Base-by-base conservation (phyloP, 2,888 invertebrate genomes). In the Campaea margaritaria region DNA sequence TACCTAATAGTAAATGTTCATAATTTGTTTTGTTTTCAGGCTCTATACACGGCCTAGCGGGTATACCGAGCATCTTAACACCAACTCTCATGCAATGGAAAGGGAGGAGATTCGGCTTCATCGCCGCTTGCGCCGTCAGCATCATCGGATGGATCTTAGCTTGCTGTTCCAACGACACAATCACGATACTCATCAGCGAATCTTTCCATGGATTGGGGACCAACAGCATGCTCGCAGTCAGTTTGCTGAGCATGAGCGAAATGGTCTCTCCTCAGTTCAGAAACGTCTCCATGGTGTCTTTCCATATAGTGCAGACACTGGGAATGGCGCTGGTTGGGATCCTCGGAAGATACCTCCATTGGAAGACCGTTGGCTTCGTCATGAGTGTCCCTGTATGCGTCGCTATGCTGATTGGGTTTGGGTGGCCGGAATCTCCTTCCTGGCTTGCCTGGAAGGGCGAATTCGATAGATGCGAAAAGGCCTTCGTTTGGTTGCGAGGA, bases 391-490 rank as follows among this genome's bases (percentile, higher is more conserved):
- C 48, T 1, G 39, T 39, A 10, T 10, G 13, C 1, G 0, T 39
- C 1, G 56, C 31, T 7, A 16, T 52, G 12, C 31, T 43, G 0
- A 13, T 64, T 8, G 62, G 46, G 1, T 28, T 59, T 8, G n/a
- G 60, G 10, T 65, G 65, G 64, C 60, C 68, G 0, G 65, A 68
- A 31, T 65, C 68, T 12, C 68, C 65, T 1, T 31, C 54, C 2
- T 68, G 65, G 67, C 43, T 65, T 10, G 67, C 67, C 3, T 65
- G 47, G 12, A 34, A 36, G 16, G 47, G 47, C 11, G 8, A 14
- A 11, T 45, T 59, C 2, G 52, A 52, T n/a, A 56, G 56, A 31
- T 36, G 36, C n/a, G 15, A 31, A 12, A 13, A 7, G 14, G 28
- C 45, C 14, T 46, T 14, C 10, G 5, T 31, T 0, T 11, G 14